Base-by-base conservation (phyloP, 2,888 invertebrate genomes). In the Chymomyza amoena region DNA sequence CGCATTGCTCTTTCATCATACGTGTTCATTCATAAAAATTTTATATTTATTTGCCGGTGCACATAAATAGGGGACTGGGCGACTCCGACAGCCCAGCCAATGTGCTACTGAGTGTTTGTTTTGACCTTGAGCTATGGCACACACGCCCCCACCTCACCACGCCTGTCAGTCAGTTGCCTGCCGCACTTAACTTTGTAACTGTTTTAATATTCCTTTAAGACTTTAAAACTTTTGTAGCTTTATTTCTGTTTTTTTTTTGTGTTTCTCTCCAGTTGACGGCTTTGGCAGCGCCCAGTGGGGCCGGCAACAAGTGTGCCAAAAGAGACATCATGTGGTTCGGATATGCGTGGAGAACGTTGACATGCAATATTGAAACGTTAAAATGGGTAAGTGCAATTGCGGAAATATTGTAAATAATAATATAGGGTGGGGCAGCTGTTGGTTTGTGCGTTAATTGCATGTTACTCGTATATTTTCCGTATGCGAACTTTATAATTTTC, bases 1-100 rank as follows among this genome's bases (percentile, higher is more conserved):
- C 39, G 39, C 39, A 45, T 45, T 71, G 84, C 73, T 87, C 76
- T 87, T 86, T 86, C 82, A 84, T 84, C 85, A 84, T 78, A 88
- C 84, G 88, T 84, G 84, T 88, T 88, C 84, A 84, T 84, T 84
- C 84, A 84, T 84, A 86, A 84, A 88, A 88, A 81, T 87, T 84
- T 61, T 88, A 84, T 84, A 88, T 84, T 84, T 84, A 84, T 84
- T 88, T 84, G 86, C 88, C n/a, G n/a, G 83, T 83, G 72, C 64
- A 70, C 66, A 83, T 45, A 67, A 72, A 20, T 20, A 54, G 52
- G n/a, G n/a, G 54, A 54, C 54, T 9, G 7, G 20, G 18, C 16
- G 54, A n/a, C 54, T n/a, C 7, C 18, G 54, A 18, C 18, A 54
- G 52, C 16, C 52, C 4, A 15, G 54, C 18, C 15, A 54, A 9